phyloP scores from a whole-genome alignment of 2,797 vertebrate species.

The Sandelia bainsii region DNA sequence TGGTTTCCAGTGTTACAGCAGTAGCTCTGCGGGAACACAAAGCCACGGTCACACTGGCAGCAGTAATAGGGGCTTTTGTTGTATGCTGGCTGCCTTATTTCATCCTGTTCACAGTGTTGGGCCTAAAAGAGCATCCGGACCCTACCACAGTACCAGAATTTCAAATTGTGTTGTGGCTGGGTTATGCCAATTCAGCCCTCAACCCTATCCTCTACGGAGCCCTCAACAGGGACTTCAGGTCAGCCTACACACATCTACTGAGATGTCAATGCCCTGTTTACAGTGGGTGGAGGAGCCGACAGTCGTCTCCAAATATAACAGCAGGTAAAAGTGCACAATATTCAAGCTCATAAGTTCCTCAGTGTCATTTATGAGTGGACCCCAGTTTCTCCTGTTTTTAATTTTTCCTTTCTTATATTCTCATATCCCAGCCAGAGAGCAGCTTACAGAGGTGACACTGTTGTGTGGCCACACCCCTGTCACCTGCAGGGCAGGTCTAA shows the following conservation, averaged over 20 bases:
- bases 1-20: constrained; percentile 70
- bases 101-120: constrained; percentile 90
- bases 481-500: constrained; percentile 63
- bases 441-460: constrained; percentile 72
- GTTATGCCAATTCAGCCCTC: constrained; percentile 94
- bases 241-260: constrained; percentile 89
- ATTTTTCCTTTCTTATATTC: constrained; percentile 10
- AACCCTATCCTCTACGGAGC: constrained; percentile 94
- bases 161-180: constrained; percentile 92
- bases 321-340: constrained; percentile 49
- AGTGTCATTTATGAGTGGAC: background rate
- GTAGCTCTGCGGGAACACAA: constrained; percentile 92
- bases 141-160: constrained; percentile 71
- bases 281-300: constrained; percentile 44
- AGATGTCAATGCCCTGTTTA: constrained; percentile 67
- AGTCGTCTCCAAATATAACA: constrained; percentile 39
- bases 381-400: background rate
- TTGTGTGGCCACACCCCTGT: constrained; percentile 67
- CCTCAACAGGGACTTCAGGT: constrained; percentile 93
- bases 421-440: constrained; percentile 65
- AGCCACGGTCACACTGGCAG: constrained; percentile 91
- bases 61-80: constrained; percentile 91
- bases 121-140: constrained; percentile 82
- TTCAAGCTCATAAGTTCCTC: background rate
- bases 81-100: constrained; percentile 98